Base-by-base conservation (phyloP, 2,113 vertebrate species). In the Gavia stellata region DNA sequence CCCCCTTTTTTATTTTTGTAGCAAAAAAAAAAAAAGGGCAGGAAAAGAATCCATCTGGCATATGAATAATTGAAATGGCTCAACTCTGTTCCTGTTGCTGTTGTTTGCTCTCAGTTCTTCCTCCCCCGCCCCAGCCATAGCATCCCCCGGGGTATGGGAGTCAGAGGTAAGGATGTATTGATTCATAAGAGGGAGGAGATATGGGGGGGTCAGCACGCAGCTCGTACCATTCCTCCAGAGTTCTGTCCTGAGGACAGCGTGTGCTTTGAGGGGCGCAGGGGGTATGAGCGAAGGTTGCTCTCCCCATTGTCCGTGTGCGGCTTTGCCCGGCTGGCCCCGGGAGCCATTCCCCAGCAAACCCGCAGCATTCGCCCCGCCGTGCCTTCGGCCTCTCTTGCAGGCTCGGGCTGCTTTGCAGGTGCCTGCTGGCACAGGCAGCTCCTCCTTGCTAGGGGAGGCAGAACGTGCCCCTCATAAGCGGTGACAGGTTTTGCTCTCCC, bases 61-160 rank as follows among this genome's bases (percentile, higher is more conserved):
- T 97, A 99, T 99, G 99, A 99, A 99, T 99, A 99, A 99, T 99
- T 99, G 99, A 99, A 99, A 98, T 97, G 98, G 99, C 99, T 99
- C 98, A 99, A 99, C 99, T 99, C 99, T 98, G 98, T 99, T 99
- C 99, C 99, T 99, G 99, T 99, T 99, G 99, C 98, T 98, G 98
- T 98, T 99, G 99, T 98, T 99, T 98, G 98, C 98, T 98, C 98
- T 98, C 94, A 70, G 98, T 97, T 98, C 97, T 97, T 97, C 97
- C 97, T 97, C 98, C 98, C 97, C 94, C 80, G 31, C 95, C 97
- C 97, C 97, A 96, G 82, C 96, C 91, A 38, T 70, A 96, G 96
- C 97, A 70, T 94, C 96, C 98, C 87, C 55, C 24, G 24, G 97
- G 97, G 92, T 34, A 40, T 16, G 58, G 97, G 98, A 98, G 98